Base-by-base conservation (phyloP, 2,797 vertebrate genomes). In the Poeciliopsis turneri region DNA sequence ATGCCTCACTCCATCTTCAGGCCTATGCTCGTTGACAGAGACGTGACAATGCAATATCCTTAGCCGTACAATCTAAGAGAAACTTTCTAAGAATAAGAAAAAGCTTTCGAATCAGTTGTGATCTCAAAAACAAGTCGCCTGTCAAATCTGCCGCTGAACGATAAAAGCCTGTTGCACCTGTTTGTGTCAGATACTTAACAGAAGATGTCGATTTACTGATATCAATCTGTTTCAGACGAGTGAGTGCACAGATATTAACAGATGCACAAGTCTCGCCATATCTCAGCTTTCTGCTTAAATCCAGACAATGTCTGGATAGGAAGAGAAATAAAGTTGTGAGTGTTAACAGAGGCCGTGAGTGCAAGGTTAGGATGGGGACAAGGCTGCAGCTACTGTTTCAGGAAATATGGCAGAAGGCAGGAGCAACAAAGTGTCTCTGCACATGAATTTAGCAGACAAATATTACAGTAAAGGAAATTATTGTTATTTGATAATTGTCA, bases 281-380 rank as follows among this genome's bases (percentile, higher is more conserved):
- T 93, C 83, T 84, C 82, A 89, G 75, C 90, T 92, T 92, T 84
- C 82, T 84, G 81, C 66, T 79, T 66, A 84, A 84, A 75, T 77
- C 49, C 78, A 49, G 72, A 87, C 81, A 75, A 84, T 66, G 77
- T 86, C 82, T 81, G 79, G 87, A 86, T 78, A 75, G 78, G 68
- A 53, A 69, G 74, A 74, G 90, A 78, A 81, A 88, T 87, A 84
- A 70, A 59, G 72, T 71, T 77, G 70, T 53, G 81, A 82, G 82
- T 74, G 79, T 86, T 75, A 72, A 51, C 77, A 49, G 75, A 12
- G 45, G 69, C 77, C 46, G 33, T 33, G 51, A 78, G 71, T 71
- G 74, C 41, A 33, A 10, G 55, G 77, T 71, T 33, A 46, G 78
- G 82, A 75, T 20, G 25, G 59, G 49, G 74, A 85, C 69, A 74